Percentiles rank a stretch among this genome's conserved stretches.
Evolutionary conservation across 2,888 invertebrate genomes (phyloP).

Genomic region (Oscheius myriophilus): DNA sequence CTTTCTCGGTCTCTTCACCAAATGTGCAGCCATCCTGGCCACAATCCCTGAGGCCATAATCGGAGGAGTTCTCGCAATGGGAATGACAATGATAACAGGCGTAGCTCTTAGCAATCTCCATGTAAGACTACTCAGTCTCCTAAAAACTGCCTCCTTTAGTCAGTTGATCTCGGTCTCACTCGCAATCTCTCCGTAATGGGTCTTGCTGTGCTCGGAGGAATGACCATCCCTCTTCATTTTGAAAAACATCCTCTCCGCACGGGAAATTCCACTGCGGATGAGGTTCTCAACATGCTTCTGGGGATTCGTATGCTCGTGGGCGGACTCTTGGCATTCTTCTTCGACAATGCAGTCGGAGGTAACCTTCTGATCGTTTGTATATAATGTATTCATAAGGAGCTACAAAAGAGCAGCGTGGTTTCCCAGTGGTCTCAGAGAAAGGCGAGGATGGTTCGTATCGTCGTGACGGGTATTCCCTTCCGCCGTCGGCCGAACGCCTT

Average conservation of each 20-base stretch:
- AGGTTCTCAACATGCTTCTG: slow-evolving; percentile 54
- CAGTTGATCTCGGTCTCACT: slow-evolving; percentile 46
- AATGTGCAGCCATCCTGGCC: slow-evolving; percentile 59
- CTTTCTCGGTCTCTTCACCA: slow-evolving; percentile 58
- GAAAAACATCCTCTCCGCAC: slow-evolving; percentile 44
- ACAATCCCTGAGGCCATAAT: slow-evolving; percentile 60
- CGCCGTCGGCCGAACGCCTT: slow-evolving; percentile 21
- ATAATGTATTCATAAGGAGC: slow-evolving; percentile 40
- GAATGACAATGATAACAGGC: slow-evolving; percentile 61
- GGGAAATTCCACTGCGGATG: slow-evolving; percentile 43
- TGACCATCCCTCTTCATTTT: slow-evolving; percentile 51
- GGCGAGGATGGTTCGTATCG: slow-evolving; percentile 8
- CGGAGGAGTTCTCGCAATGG: slow-evolving; percentile 62
- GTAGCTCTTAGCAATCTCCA: slow-evolving; percentile 55
- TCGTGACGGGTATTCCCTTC: slow-evolving; percentile 35
- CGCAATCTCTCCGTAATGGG: slow-evolving; percentile 61
- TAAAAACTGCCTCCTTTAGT: slow-evolving; percentile 26
- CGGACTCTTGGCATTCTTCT: slow-evolving; percentile 71
- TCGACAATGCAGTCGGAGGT: slow-evolving; percentile 70
- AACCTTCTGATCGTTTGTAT: neutral
- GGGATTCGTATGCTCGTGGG: slow-evolving; percentile 70
- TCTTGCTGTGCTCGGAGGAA: slow-evolving; percentile 51
- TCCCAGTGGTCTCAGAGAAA: slow-evolving; percentile 31
- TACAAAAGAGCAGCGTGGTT: slow-evolving; percentile 54
- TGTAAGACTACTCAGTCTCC: slow-evolving; percentile 28